Evolutionary conservation across 2,113 vertebrate species (phyloP).

Genomic region (Boleophthalmus pectinirostris): DNA sequence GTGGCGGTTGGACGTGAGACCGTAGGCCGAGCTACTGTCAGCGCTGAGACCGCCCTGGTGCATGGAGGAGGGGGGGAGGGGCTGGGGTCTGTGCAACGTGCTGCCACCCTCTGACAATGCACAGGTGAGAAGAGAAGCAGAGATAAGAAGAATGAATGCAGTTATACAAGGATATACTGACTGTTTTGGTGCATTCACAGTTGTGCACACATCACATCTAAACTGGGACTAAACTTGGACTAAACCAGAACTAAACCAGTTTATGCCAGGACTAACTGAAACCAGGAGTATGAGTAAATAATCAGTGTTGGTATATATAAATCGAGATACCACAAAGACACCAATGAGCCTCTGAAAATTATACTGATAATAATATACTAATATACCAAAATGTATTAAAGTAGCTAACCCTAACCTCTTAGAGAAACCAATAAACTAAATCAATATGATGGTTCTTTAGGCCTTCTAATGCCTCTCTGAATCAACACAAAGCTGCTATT

Average conservation of each 20-base stretch:
- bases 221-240: background rate
- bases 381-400: no score
- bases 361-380: background rate
- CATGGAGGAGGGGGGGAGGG: slow-evolving; percentile 97
- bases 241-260: background rate
- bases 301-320: no score
- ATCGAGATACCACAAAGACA: background rate
- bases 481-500: slow-evolving; percentile 29
- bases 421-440: no score
- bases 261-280: no score
- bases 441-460: no score
- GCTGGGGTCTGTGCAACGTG: slow-evolving; percentile 95
- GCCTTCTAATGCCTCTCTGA: background rate
- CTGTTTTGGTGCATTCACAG: no score
- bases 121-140: background rate
- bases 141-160: background rate
- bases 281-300: background rate
- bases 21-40: slow-evolving; percentile 88
- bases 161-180: background rate
- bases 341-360: background rate
- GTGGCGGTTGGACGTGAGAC: slow-evolving; percentile 88
- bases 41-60: slow-evolving; percentile 92
- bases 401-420: no score
- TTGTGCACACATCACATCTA: background rate
- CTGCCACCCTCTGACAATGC: slow-evolving; percentile 84